Base-by-base conservation (phyloP, 2,888 invertebrate species). In the Lingula anatina region DNA sequence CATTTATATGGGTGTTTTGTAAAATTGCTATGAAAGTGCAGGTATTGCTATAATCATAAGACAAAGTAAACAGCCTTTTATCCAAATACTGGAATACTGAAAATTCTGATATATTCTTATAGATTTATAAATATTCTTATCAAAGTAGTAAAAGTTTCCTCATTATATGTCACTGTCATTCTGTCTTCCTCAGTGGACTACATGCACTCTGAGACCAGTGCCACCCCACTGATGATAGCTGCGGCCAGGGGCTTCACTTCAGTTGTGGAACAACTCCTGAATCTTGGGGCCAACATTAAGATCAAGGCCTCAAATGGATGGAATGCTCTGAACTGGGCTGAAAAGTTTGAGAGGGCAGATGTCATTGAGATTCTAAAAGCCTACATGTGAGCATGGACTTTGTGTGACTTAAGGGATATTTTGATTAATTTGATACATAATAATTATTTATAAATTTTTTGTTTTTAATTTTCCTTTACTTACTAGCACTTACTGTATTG, bases 141-240 rank as follows among this genome's bases (percentile, higher is more conserved):
- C n/a, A 9, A 12, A 3, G n/a, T 41, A 41, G 26, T 21, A 15
- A n/a, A n/a, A 15, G 15, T 15, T 42, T 3, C 28, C 5, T 15
- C 18, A 37, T 28, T 38, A 18, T 27, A 31, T n/a, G n/a, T n/a
- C n/a, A n/a, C n/a, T n/a, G n/a, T n/a, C n/a, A n/a, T 12, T 9
- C 35, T 20, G 31, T 44, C 21, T 36, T 21, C 58, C 53, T n/a
- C 62, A 78, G 77, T 88, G 45, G 84, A 87, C 76, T 84, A 85
- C 72, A 82, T 83, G 59, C 88, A 89, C 72, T 81, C 84, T 0
- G 75, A 77, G 50, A 84, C 82, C 1, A 82, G 83, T 12, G 83
- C 66, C 83, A 86, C 87, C 15, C 83, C 89, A 0, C 81, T 91
- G 60, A 90, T 90, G 86, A 85, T 86, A 1, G 89, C 90, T 45